Conservation (phyloP, 2,113 vertebrate species). For the Bubo bubo region DNA sequence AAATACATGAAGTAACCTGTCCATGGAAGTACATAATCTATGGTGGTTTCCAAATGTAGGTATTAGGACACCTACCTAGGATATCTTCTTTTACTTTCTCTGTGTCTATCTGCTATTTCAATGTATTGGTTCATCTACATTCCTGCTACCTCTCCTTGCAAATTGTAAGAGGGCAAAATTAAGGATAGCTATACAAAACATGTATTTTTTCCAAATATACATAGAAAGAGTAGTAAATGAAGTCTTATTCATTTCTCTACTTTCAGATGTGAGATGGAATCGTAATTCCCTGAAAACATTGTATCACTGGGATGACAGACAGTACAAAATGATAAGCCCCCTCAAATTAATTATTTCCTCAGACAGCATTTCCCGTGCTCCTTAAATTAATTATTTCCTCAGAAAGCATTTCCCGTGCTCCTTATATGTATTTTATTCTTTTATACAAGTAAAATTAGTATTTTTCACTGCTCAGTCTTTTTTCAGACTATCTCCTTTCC, state of each 20-base stretch:
- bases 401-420: background rate
- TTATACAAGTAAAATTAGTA: background rate
- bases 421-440: background rate
- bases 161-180: background rate
- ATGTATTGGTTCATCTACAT: background rate
- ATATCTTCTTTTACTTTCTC: background rate
- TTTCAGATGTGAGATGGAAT: background rate
- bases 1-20: background rate
- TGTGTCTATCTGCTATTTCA: background rate
- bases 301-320: background rate
- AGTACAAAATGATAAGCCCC: background rate
- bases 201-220: background rate
- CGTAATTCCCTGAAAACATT: background rate
- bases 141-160: background rate
- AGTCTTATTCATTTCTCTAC: background rate
- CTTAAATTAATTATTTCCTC: background rate
- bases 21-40: background rate
- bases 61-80: background rate
- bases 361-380: background rate
- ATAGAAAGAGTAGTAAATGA: background rate
- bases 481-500: background rate
- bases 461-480: background rate
- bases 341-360: constrained; percentile 11
- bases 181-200: background rate
- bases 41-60: background rate